A percentile compares a stretch with the other conserved stretches of the same genome.
These are phyloP conservation scores for Harlomillsia oculata DNA, from an alignment of 1,140 invertebrate genomes.

Conservation along the genomic window DNA sequence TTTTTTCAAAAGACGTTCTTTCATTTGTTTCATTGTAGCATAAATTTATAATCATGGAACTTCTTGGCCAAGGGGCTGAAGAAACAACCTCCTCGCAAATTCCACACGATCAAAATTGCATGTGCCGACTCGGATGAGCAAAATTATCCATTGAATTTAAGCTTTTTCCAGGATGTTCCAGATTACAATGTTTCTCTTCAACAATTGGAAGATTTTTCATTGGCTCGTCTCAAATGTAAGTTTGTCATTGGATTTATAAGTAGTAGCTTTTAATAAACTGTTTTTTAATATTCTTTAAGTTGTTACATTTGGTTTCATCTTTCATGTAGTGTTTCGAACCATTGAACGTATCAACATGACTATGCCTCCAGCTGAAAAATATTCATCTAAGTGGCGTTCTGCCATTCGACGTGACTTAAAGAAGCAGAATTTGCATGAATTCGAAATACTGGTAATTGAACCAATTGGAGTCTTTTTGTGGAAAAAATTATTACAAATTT, in stretches of 20 bases:
- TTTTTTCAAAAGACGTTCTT: too few species aligned
- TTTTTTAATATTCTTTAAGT: not conserved
- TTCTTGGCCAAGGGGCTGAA: too few species aligned
- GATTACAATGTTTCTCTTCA: conserved; percentile 58
- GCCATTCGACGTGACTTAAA: not conserved
- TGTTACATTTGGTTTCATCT: conserved; percentile 23
- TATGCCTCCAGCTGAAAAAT: conserved; percentile 52
- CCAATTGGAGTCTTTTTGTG: not conserved
- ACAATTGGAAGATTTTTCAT: conserved; percentile 77
- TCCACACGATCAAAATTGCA: too few species aligned
- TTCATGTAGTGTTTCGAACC: conserved; percentile 53
- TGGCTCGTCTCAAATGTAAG: conserved; percentile 68
- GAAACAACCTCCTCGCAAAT: too few species aligned
- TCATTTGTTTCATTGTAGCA: too few species aligned
- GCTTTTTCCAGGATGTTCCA: conserved; percentile 74
- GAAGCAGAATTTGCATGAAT: conserved; percentile 5
- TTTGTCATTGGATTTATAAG: not conserved
- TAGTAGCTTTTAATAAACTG: not conserved
- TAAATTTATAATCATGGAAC: too few species aligned
- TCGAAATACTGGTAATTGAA: conserved; percentile 43
- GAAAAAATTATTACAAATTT: not conserved
- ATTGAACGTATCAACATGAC: conserved; percentile 61
- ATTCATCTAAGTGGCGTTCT: conserved; percentile 61
- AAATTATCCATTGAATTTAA: too few species aligned
- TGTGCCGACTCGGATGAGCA: too few species aligned